Base-by-base conservation (phyloP, 1,140 invertebrate species). In the Listronotus oregonensis region DNA sequence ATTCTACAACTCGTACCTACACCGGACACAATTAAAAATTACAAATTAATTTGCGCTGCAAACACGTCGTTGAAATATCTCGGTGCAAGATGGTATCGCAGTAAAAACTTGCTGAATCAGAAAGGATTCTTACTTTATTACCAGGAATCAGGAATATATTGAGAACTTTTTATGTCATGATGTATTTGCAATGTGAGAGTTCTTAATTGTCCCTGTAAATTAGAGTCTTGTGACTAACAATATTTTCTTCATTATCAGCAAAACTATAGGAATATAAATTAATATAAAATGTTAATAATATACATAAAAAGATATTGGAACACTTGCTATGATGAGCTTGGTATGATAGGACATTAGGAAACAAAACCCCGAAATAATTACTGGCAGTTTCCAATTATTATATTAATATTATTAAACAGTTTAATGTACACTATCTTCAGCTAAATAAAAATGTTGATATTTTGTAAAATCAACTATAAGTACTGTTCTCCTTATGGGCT, bases 11-110 rank as follows among this genome's bases (percentile, higher is more conserved):
- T 62, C 37, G 57, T 62, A 61, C 54, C 18, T 58, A 58, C 55
- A 65, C 63, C 64, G 57, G 64, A 66, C 57, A 66, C 58, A 66
- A 66, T 66, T 66, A 66, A 66, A 66, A 66, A 66, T 57, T 62
- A 66, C 64, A 61, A 66, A 66, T 66, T 66, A 66, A 66, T 66
- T 61, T 66, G 49, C 51, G 21, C 63, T 50, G 50, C 50, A 34
- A 17, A 47, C 15, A 47, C 44, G 21, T 47, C 44, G 21, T 21
- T 47, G 44, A 47, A n/a, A 47, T 47, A 47, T 17, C 15, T 47
- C 21, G 12, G 15, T 47, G 15, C 44, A 21, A 47, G 44, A 18
- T 17, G 44, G 12, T 8, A 47, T 47, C 14, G 15, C 44, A 47
- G 15, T 21, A 47, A 21, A 47, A 47, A 47, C 44, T 47, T 47